Evolutionary conservation across 1,140 invertebrate species (phyloP), one percentile per base, ranked within the genome.

Genomic region (Cephus cinctus): DNA sequence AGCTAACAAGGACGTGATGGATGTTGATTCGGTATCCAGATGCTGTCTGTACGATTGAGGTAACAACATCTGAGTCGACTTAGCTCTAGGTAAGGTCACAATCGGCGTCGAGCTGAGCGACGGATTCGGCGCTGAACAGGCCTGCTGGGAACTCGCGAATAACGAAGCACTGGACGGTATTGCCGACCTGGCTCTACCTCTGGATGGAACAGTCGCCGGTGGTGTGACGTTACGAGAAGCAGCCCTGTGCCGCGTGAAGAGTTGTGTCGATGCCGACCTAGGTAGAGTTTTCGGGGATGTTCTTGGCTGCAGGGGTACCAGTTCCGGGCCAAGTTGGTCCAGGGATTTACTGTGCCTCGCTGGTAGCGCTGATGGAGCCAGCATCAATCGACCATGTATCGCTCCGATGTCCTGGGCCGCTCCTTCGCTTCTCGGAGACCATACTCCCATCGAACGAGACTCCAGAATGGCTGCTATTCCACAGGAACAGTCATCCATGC

Each of bases 341-440:
- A 90, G 63, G 0, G 88, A 90, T 61, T 90, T 90, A 63, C 87
- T 90, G 64, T 90, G 88, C 36, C 87, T 75, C 1, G 87, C 82
- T 3, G 86, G 86, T 20, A 87, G 63, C 1, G 78, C 80, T 2
- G 69, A 63, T 3, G 69, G 68, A 0, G 56, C 60, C 2, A 73
- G 55, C 52, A 64, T 63, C 2, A 72, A 47, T 0, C 71, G 69
- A 2, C 55, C 61, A 9, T 63, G 67, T 0, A 66, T 56, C 32
- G 55, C 57, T 1, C 40, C 58, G 5, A 68, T 56, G 22, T 75
- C 69, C 18, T 75, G 71, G 0, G 56, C 64, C 0, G 65, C 71
- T 5, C 73, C 70, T 19, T 75, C 71, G 44, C 70, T 76, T 3
- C 70, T 55, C 1, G 71, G 73, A 0, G 73, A 75, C 74, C 73